Conservation (phyloP, 2,888 invertebrate genomes). For the Dysmachus trigonus region DNA sequence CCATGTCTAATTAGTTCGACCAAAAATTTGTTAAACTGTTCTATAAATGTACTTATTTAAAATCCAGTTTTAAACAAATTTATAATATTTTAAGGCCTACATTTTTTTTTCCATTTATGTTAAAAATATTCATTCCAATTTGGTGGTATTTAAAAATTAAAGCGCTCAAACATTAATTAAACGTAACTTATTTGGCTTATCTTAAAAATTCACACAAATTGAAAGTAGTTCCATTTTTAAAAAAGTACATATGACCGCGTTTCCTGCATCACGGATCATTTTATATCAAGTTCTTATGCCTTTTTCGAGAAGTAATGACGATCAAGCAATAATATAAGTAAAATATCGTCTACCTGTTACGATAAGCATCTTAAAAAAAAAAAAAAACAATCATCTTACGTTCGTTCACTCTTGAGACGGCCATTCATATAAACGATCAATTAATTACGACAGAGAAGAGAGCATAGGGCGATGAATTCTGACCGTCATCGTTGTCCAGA, state of each 20-base stretch:
- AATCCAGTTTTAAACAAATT: too few species aligned
- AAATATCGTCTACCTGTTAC: slow-evolving; percentile 14
- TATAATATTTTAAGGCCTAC: neutral
- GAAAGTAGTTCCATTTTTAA: neutral
- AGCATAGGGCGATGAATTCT: neutral
- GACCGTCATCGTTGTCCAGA: neutral
- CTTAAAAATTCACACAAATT: neutral
- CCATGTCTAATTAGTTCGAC: too few species aligned
- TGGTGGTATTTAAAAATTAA: neutral
- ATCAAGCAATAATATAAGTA: neutral
- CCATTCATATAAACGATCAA: slow-evolving; percentile 29
- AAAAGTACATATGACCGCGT: neutral
- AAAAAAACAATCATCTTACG: neutral
- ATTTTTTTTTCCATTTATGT: neutral
- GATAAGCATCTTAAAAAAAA: slow-evolving; percentile 1
- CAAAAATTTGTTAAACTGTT: too few species aligned
- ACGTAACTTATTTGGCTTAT: neutral
- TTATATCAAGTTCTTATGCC: neutral
- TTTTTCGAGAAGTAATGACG: neutral
- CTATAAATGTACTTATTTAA: too few species aligned
- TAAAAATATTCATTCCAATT: neutral
- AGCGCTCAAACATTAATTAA: neutral
- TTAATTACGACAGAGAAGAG: neutral
- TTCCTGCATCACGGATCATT: neutral
- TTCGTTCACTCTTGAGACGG: neutral